Evolutionary conservation across 1,140 invertebrate species (phyloP), one percentile per base, ranked within the genome.

Genomic region (Pogonomyrmex californicus): DNA sequence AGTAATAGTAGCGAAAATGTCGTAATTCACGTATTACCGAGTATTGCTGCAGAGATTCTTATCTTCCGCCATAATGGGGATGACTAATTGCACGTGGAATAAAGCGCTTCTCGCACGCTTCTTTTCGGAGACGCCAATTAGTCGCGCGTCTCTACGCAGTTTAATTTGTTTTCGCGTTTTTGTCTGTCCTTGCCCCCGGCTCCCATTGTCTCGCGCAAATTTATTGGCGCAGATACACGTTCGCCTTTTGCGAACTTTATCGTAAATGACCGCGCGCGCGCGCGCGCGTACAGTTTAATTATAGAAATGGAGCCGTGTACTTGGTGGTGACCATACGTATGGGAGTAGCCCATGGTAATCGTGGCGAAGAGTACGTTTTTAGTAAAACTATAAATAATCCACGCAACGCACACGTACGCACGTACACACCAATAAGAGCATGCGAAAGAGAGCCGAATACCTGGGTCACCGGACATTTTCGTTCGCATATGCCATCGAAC

Each of bases 321-420:
- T 87, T 91, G 89, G 23, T 60, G 60, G 23, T 86, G 66, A 65
- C 83, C 86, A 81, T 82, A 66, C 70, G 78, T 73, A 90, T 86
- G 76, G 81, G 86, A 87, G 75, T 41, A 88, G 71, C 83, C 76
- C 82, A 91, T 86, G 90, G 89, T 91, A 81, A 91, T 90, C 78
- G 78, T 86, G 33, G 63, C 65, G 87, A 88, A 86, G 54, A 83
- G 90, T 91, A 91, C 85, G 75, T 90, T 91, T 87, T 90, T 88
- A 91, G 90, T 90, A 83, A 90, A 88, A 90, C 90, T 91, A 91
- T 91, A 91, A 91, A 91, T 91, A 91, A 91, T 91, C 89, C 68
- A 6, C 41, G 86, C 90, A 91, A 23, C 23, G 23, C 23, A 23
- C 23, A 23, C 23, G 23, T 23, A 23, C 23, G 23, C 23, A 23